Evolutionary conservation across 2,797 vertebrate species (phyloP).

Genomic region (Coccyzus lansbergi): DNA sequence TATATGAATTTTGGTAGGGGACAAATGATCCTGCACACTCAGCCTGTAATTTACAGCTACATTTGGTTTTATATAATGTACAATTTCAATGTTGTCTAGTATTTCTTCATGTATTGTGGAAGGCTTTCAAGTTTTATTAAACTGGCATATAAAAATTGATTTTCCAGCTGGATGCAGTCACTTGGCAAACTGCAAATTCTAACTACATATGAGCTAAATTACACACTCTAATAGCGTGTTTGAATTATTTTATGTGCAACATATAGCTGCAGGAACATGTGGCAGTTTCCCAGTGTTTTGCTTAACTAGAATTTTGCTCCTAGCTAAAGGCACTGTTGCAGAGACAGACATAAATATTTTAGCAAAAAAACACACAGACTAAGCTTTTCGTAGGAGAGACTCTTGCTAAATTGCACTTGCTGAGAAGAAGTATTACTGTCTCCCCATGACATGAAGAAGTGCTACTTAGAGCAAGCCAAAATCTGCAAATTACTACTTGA

Average conservation of each 20-base stretch:
- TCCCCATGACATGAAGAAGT: not conserved
- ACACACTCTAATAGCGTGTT: constrained; percentile 71
- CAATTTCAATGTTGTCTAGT: constrained; percentile 45
- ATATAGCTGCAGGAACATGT: constrained; percentile 56
- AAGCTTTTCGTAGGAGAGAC: not conserved
- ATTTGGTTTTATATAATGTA: constrained; percentile 54
- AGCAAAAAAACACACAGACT: not conserved
- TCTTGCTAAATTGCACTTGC: constrained; percentile 16
- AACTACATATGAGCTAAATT: constrained; percentile 72
- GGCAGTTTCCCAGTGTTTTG: constrained; percentile 45
- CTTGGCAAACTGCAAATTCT: constrained; percentile 71
- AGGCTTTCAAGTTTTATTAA: constrained; percentile 67
- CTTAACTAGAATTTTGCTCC: constrained; percentile 46
- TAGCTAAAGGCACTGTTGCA: constrained; percentile 29
- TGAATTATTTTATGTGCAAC: constrained; percentile 68
- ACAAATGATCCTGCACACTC: constrained; percentile 38
- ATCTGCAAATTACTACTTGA: constrained; percentile 8
- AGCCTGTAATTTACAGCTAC: constrained; percentile 48
- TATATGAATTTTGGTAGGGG: constrained; percentile 52
- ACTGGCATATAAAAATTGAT: constrained; percentile 71
- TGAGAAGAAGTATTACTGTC: constrained; percentile 6
- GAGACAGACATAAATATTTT: constrained; percentile 39
- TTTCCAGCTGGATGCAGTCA: constrained; percentile 73
- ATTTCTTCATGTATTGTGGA: constrained; percentile 31
- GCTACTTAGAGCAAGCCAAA: not conserved